A percentile compares a stretch with the other conserved stretches of the same genome.
phyloP scores from a whole-genome alignment of 2,888 invertebrate genomes.

The Gonocerus acuteangulatus region DNA sequence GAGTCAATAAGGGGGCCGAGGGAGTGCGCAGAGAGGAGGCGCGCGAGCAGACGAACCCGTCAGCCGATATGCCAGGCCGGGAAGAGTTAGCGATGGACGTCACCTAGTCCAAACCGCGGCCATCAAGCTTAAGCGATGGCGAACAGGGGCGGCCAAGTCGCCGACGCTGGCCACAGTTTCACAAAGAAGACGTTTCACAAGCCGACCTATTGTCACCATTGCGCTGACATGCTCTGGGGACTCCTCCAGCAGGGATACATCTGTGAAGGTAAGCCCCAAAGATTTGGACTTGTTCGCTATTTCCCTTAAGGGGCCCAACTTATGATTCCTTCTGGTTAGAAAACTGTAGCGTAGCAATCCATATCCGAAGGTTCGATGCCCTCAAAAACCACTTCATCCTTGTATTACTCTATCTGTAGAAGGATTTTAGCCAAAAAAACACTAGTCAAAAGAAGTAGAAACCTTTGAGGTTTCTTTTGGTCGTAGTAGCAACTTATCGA shows the following conservation, averaged over 20 bases:
- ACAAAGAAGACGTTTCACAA: conserved; percentile 99
- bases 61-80: conserved; percentile 11
- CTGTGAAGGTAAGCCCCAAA: conserved; percentile 90
- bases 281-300: no score
- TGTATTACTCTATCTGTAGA: no score
- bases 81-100: conserved; percentile 33
- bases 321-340: no score
- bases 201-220: conserved; percentile 99
- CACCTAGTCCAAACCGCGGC: conserved; percentile 24
- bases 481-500: no score
- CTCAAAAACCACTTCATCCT: no score
- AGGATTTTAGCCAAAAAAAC: no score
- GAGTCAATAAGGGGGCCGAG: conserved; percentile 16
- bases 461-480: no score
- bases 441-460: no score
- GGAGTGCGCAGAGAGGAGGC: conserved; percentile 9
- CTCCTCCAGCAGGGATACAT: conserved; percentile 99
- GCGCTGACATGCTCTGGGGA: conserved; percentile 99
- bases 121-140: conserved; percentile 11
- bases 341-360: no score
- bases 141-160: conserved; percentile 41
- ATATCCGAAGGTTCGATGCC: no score
- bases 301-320: no score
- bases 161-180: conserved; percentile 70
- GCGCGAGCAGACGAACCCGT: no score